phyloP scores from a whole-genome alignment of 1,140 invertebrate species.

The Manduca sexta region DNA sequence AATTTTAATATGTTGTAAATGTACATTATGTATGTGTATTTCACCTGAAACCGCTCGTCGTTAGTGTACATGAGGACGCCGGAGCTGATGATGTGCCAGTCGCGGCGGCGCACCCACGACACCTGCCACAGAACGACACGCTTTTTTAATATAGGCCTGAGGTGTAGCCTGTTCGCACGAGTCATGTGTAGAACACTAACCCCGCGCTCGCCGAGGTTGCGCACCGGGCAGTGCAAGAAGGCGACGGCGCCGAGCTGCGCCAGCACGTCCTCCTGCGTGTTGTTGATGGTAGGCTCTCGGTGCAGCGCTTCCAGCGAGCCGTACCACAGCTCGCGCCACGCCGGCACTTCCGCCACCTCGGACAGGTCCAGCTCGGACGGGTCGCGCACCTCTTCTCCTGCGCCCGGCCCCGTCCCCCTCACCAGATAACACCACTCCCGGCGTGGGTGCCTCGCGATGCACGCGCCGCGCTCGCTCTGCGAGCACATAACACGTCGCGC shows the following conservation, averaged over 20 bases:
- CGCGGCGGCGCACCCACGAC: constrained; percentile 90
- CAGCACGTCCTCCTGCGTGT: constrained; percentile 78
- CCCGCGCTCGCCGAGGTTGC: constrained; percentile 62
- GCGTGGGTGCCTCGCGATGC: constrained; percentile 19
- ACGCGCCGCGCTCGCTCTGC: constrained; percentile 6
- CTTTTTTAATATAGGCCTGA: too few relatives aligned
- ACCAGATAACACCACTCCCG: constrained; percentile 6
- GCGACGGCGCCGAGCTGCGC: constrained; percentile 87
- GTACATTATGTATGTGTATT: not conserved
- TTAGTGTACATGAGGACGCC: constrained; percentile 92
- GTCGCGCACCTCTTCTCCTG: constrained; percentile 16
- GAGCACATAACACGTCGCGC: too few relatives aligned
- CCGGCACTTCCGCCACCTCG: constrained; percentile 51
- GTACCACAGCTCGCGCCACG: constrained; percentile 77
- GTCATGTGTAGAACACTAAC: too few relatives aligned
- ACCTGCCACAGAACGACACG: constrained; percentile 75
- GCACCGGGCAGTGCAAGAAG: constrained; percentile 83
- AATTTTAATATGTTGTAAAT: too few relatives aligned
- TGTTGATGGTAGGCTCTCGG: constrained; percentile 74
- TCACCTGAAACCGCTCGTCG: constrained; percentile 88
- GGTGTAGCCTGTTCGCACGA: too few relatives aligned
- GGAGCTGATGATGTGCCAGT: constrained; percentile 94
- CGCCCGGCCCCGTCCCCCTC: constrained; percentile 6
- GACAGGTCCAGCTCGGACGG: constrained; percentile 28
- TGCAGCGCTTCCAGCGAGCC: constrained; percentile 76